phyloP scores from a whole-genome alignment of 37 sponge, comb jelly and placozoan species.

The Spongilla lacustris region DNA sequence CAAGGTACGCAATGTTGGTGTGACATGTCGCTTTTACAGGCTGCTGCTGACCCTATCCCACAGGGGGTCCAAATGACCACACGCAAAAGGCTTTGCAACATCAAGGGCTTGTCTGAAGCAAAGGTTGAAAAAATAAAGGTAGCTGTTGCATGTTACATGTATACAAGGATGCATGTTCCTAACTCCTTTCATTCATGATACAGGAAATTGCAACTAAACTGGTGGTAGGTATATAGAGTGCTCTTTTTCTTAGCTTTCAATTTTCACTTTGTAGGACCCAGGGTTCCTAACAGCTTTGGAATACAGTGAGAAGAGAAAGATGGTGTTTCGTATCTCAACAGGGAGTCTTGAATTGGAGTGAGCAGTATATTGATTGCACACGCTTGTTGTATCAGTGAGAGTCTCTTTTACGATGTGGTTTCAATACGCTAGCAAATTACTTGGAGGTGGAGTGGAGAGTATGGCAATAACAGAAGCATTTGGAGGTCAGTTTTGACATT shows the following conservation, averaged over 20 bases:
- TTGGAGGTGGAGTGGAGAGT: constrained; percentile 95
- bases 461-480: constrained; percentile 99
- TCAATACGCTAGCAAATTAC: neutral
- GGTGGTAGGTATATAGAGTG: constrained; percentile 30
- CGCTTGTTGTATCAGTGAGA: neutral
- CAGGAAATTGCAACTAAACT: constrained; percentile 76
- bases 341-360: constrained; percentile 96
- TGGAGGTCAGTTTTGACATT: constrained; percentile 70
- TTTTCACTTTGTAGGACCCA: constrained; percentile 42
- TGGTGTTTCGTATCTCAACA: constrained; percentile 88
- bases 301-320: constrained; percentile 94
- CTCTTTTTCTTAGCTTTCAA: neutral
- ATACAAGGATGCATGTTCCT: neutral
- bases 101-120: constrained; percentile 97
- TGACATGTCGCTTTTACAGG: neutral
- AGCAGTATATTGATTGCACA: constrained; percentile 12
- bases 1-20: constrained; percentile 50
- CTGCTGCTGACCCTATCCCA: neutral
- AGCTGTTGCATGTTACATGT: neutral
- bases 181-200: too few species aligned
- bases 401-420: too few species aligned
- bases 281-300: constrained; percentile 98
- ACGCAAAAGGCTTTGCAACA: constrained; percentile 81
- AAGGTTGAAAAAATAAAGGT: constrained; percentile 99
- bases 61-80: constrained; percentile 99